Evolutionary conservation across 2,797 vertebrate genomes (phyloP), one percentile per base, ranked within the genome.

Genomic region (Xiphophorus birchmanni): DNA sequence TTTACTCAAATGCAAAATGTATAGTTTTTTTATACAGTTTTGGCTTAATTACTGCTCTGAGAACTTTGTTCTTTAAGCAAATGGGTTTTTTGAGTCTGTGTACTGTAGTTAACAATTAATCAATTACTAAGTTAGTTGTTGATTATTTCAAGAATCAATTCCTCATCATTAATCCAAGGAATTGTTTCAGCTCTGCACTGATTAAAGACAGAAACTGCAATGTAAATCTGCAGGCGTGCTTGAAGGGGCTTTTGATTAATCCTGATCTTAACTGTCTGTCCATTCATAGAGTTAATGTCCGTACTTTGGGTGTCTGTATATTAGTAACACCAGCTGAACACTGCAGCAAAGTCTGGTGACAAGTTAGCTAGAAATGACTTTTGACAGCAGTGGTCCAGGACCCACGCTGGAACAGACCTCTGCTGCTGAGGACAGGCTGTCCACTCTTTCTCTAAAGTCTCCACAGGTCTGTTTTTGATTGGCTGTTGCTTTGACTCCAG

Each of bases 401-500:
- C 71, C 50, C 15, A 78, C 45, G 35, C 58, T 83, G 56, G 58
- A 73, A n/a, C 84, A 63, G 23, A 78, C 8, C 9, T 42, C 7
- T 29, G 18, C 21, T 88, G 52, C 78, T 78, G 63, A 76, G 83
- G 76, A 87, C 86, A 91, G 84, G 44, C 83, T 79, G 18, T 58
- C 54, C 54, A 18, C 82, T 73, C 71, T 77, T n/a, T 69, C 40
- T 63, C 37, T 56, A 45, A 84, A 83, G 52, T 82, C 81, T 85
- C 60, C 7, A 45, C 76, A 72, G 74, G 74, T 84, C 81, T 88
- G 80, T 83, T 87, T 90, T 88, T 89, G 58, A 85, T 91, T 76
- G 80, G 58, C 78, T 89, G 89, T 92, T 89, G 88, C 72, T 91
- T 77, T 86, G 84, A 84, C 81, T 91, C 79, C n/a, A 82, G 87